Evolutionary conservation across 2,797 vertebrate species (phyloP).

Genomic region (Mus caroli): DNA sequence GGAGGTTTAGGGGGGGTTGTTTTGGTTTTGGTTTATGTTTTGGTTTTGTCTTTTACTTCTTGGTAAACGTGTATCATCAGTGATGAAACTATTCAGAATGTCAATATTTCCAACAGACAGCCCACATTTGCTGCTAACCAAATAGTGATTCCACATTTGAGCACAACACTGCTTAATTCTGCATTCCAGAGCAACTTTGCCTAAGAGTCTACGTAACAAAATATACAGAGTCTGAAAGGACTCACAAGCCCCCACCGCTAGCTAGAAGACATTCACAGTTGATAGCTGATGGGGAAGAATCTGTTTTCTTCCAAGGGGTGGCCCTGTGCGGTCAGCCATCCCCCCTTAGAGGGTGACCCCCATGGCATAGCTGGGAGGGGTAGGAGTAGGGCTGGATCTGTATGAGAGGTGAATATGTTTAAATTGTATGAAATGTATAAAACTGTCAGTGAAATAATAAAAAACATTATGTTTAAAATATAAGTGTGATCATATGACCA

Average conservation of each 20-base stretch:
- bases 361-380: not conserved
- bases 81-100: not conserved
- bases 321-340: not conserved
- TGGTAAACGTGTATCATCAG: not conserved
- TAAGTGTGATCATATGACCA: not conserved
- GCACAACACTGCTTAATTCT: not conserved
- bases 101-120: not conserved
- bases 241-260: not conserved
- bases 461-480: not conserved
- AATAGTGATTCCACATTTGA: not conserved
- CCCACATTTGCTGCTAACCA: not conserved
- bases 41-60: not conserved
- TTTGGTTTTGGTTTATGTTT: no score
- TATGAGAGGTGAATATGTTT: not conserved
- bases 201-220: not conserved
- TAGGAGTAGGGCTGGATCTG: not conserved
- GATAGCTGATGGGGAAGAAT: not conserved
- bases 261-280: not conserved
- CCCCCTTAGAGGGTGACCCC: not conserved
- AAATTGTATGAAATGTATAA: not conserved
- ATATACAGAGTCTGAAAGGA: not conserved
- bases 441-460: not conserved
- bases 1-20: not conserved
- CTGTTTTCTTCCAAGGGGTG: not conserved
- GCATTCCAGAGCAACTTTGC: not conserved